Conservation (phyloP, 2,888 invertebrate genomes). For the Drosophila antonietae region DNA sequence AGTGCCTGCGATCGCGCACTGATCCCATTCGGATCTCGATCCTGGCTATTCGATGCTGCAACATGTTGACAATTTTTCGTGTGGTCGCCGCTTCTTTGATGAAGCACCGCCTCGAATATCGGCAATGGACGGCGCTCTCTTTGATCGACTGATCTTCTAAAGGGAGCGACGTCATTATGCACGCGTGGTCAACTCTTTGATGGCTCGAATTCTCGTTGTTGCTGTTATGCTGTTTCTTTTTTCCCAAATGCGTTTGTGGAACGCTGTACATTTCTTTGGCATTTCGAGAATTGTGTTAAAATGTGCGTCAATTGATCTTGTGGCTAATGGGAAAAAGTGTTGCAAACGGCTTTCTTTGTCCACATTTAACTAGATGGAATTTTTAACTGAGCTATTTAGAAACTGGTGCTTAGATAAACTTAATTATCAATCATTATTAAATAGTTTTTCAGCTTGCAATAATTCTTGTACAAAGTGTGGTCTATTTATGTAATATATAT, state of each 20-base stretch:
- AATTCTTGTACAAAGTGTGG: neutral
- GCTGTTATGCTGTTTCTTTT: conserved; percentile 8
- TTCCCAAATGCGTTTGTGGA: conserved; percentile 18
- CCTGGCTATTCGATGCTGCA: conserved; percentile 49
- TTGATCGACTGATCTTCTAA: conserved; percentile 78
- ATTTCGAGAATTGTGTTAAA: conserved; percentile 34
- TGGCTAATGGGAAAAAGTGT: conserved; percentile 13
- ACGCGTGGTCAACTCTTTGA: conserved; percentile 80
- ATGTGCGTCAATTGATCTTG: conserved; percentile 29
- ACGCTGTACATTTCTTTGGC: conserved; percentile 30
- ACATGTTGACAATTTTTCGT: conserved; percentile 80
- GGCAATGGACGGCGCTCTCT: conserved; percentile 66
- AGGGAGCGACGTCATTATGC: conserved; percentile 79
- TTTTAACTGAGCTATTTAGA: neutral
- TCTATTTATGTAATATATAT: neutral
- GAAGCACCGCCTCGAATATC: conserved; percentile 49
- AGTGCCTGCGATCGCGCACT: conserved; percentile 28
- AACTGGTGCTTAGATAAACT: neutral
- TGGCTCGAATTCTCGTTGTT: conserved; percentile 26
- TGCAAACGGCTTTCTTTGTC: neutral
- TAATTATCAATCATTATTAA: neutral
- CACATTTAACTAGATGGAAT: neutral
- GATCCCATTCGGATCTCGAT: conserved; percentile 44
- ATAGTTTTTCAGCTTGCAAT: neutral
- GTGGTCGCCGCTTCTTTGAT: conserved; percentile 72